Base-by-base conservation (phyloP, 1,140 invertebrate species). In the Listronotus oregonensis region DNA sequence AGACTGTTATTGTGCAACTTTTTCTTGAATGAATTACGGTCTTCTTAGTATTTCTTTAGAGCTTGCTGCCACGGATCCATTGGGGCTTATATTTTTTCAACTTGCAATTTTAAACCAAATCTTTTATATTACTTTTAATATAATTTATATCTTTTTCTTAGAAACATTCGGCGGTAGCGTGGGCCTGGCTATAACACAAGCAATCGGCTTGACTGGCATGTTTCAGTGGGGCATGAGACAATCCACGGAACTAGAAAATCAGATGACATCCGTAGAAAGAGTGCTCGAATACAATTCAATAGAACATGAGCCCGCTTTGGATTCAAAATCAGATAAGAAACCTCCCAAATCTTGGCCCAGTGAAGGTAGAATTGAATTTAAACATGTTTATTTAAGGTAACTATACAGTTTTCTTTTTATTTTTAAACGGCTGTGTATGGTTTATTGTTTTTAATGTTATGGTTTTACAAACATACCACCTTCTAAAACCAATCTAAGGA, bases 201-300 rank as follows among this genome's bases (percentile, higher is more conserved):
- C 89, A 1, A 88, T 94, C 78, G 85, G 87, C 3, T 80, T 94
- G 69, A 92, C 89, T 12, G 90, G 91, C 7, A 88, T 91, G 86
- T 90, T 93, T 78, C 90, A 93, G 79, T 93, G 91, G 90, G 89
- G 89, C 18, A 90, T 93, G 80, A 79, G 91, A 40, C 91, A 93
- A 77, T 90, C 88, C 57, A 89, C 90, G 0, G 91, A 93, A 74
- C 80, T 93, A 12, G 91, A 93, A 80, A 93, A 91, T 75, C 86
- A 87, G 70, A 93, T 93, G 90, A 92, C 90, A 21, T 87, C 89
- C 11, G 90, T 92, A 7, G 90, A 92, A 78, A 83, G 90, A 32
- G 87, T 92, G 27, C 72, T 90, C 42, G 90, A 92, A 74, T 93
- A 92, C 72, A 87, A 85, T 9, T 79, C 84, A 47, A 81, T 92